Evolutionary conservation across 1,140 invertebrate genomes (phyloP).

Genomic region (Mercenaria mercenaria): DNA sequence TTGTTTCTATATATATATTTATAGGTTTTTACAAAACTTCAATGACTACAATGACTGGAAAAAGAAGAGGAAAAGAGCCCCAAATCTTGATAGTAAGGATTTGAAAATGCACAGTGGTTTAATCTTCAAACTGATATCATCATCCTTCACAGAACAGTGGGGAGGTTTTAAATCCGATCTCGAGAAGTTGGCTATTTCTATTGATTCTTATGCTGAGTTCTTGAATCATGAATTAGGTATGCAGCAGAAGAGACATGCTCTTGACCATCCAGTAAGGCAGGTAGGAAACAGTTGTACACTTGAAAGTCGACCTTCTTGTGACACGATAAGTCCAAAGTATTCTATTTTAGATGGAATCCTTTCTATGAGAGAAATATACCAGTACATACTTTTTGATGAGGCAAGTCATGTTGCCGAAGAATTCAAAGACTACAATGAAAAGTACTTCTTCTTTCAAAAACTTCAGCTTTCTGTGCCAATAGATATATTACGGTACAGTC

Average conservation of each 20-base stretch:
- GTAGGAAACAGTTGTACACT: neutral
- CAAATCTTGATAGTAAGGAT: neutral
- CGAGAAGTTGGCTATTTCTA: constrained; percentile 16
- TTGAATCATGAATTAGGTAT: constrained; percentile 3
- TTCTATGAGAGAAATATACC: too few species aligned
- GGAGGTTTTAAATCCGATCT: constrained; percentile 2
- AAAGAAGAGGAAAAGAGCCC: constrained; percentile 18
- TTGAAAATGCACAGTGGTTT: neutral
- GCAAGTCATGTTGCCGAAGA: too few species aligned
- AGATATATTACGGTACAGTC: constrained; percentile 54
- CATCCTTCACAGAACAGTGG: neutral
- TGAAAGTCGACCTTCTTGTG: too few species aligned
- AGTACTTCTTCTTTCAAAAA: too few species aligned
- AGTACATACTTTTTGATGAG: too few species aligned
- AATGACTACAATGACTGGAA: constrained; percentile 29
- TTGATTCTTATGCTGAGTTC: constrained; percentile 24
- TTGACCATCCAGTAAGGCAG: constrained; percentile 12
- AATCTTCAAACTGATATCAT: neutral
- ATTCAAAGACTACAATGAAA: too few species aligned
- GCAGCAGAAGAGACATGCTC: constrained; percentile 4
- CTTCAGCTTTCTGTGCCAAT: too few species aligned
- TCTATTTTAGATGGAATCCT: too few species aligned
- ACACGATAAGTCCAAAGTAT: too few species aligned
- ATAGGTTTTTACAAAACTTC: constrained; percentile 7
- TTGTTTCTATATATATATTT: too few species aligned